Base-by-base conservation (phyloP, 23 tunicate species). In the Botrylloides violaceus region DNA sequence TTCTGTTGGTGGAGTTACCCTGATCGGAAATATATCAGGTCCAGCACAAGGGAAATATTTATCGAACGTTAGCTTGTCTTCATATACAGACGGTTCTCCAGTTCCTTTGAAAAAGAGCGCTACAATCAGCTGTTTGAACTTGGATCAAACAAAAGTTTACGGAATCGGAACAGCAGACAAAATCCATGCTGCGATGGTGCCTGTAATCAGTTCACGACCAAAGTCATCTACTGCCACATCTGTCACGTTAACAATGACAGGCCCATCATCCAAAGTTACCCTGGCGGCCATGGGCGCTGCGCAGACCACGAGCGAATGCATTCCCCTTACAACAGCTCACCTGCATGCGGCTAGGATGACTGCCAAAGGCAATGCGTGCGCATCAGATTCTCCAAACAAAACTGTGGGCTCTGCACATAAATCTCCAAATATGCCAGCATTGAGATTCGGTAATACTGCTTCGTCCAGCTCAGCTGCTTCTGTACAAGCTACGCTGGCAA, bases 361-460 rank as follows among this genome's bases (percentile, higher is more conserved):
- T 35, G 28, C 6, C 28, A 35, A 68, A 68, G 37, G 30, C 47
- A 26, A 56, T n/a, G 28, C 26, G 74, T 21, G 9, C 23, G 4
- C 56, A 5, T n/a, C 28, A 20, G 58, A 37, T 37, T 24, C 30
- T 28, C 19, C n/a, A 23, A 19, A 21, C 21, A 15, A 29, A 20
- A 33, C 43, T 21, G 7, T 15, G 21, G 43, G 23, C 7, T 21
- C 26, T 18, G 36, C 70, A 32, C n/a, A 12, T 7, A 21, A 36
- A 15, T 32, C 1, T 31, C 23, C 29, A 20, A 68, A 39, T 5
- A 39, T 43, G 74, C 58, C 58, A 9, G 58, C 28, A 20, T 26
- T 68, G 26, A 36, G 74, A 68, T 35, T 68, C 36, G 58, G 74
- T 4, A 68, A 68, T 68, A 23, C 74, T 5, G 56, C 23, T n/a